A percentile compares a stretch with the other conserved stretches of the same genome.
phyloP scores from a whole-genome alignment of 1,140 invertebrate genomes.

The Aphelinus atriplicis region DNA sequence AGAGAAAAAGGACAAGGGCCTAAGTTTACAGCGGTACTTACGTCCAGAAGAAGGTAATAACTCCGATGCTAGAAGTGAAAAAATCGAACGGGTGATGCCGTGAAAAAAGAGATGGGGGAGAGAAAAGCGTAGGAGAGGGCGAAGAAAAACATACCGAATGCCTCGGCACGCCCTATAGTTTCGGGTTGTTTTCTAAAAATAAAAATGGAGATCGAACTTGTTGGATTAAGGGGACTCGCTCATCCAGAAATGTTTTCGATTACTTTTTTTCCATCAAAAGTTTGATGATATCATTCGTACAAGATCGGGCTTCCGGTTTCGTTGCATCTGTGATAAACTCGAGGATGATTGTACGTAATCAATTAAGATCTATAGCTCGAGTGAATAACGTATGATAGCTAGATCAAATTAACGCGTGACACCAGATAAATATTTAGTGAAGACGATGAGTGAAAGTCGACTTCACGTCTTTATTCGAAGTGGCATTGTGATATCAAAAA shows the following conservation, averaged over 20 bases:
- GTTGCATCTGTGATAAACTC: no score
- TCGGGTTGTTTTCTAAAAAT: conserved; percentile 14
- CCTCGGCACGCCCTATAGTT: conserved; percentile 20
- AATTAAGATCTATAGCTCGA: no score
- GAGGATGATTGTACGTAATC: no score
- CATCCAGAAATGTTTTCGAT: conserved; percentile 15
- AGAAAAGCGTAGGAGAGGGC: conserved; percentile 16
- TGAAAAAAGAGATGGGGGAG: background rate
- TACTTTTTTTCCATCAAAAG: background rate
- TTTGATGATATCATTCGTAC: no score
- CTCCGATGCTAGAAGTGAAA: conserved; percentile 2
- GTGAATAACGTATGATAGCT: no score
- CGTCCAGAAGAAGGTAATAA: conserved; percentile 23
- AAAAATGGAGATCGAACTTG: conserved; percentile 1
- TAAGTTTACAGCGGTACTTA: conserved; percentile 34
- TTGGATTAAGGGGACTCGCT: conserved; percentile 5
- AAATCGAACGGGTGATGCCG: conserved; percentile 28
- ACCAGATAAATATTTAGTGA: no score
- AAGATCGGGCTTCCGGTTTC: no score
- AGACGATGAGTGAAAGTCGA: no score
- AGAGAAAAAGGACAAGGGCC: conserved; percentile 14
- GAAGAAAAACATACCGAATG: conserved; percentile 4
- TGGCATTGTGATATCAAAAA: no score
- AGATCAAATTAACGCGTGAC: no score
- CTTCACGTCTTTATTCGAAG: no score